A percentile compares a stretch with the other conserved stretches of the same genome.
phyloP scores from a whole-genome alignment of 2,888 invertebrate species.

The Drosophila testacea region DNA sequence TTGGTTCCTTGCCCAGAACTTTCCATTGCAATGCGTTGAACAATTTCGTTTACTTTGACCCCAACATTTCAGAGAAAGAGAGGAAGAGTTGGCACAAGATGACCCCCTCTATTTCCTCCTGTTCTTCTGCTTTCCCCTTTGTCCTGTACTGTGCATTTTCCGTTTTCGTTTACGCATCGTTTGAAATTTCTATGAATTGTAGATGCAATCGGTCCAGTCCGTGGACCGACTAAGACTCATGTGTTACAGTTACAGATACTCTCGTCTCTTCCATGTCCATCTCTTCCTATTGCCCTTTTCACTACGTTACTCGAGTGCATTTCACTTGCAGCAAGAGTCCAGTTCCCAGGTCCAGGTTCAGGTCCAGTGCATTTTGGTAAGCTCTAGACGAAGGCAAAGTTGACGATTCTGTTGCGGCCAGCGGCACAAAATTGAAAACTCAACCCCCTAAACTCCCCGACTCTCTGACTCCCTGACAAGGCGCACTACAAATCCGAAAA shows the following conservation, averaged over 20 bases:
- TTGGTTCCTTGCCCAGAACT: conserved; percentile 41
- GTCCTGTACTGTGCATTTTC: conserved; percentile 65
- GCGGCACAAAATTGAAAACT: conserved; percentile 59
- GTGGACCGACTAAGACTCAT: conserved; percentile 76
- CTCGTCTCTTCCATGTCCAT: background rate
- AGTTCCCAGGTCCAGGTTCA: conserved; percentile 7
- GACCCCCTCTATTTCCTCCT: background rate
- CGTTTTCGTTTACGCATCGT: conserved; percentile 83
- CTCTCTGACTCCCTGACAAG: conserved; percentile 33
- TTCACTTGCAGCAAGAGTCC: conserved; percentile 65
- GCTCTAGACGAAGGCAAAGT: conserved; percentile 79
- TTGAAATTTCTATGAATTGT: conserved; percentile 84
- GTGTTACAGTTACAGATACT: conserved; percentile 63
- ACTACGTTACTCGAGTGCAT: conserved; percentile 61
- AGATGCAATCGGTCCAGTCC: conserved; percentile 83
- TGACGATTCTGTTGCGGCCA: conserved; percentile 72
- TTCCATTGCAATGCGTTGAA: conserved; percentile 59
- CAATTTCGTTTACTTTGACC: conserved; percentile 70
- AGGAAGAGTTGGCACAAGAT: conserved; percentile 6
- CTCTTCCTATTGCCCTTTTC: background rate
- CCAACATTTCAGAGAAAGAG: conserved; percentile 15
- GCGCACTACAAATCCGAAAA: conserved; percentile 38
- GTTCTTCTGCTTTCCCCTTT: background rate
- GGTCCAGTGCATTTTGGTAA: conserved; percentile 73
- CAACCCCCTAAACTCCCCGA: conserved; percentile 16